Conservation (phyloP, 2,113 vertebrate species). For the Sapajus apella region DNA sequence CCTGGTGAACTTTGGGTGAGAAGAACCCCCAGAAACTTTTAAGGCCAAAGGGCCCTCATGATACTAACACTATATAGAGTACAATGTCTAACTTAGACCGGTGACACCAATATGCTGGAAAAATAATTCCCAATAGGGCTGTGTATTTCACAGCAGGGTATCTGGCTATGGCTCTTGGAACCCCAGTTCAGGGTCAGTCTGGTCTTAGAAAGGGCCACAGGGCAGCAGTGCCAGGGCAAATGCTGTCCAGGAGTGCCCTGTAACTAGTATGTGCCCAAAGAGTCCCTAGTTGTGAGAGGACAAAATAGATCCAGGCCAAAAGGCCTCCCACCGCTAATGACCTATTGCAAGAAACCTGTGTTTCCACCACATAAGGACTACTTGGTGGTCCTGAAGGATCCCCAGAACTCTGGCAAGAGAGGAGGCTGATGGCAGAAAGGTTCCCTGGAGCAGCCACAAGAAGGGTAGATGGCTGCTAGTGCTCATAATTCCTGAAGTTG, state of each 20-base stretch:
- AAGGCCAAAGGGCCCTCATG: not conserved
- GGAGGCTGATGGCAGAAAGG: not conserved
- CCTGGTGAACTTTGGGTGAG: not conserved
- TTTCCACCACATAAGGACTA: not conserved
- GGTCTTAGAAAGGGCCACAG: not conserved
- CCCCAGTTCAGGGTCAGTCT: not conserved
- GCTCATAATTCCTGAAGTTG: not conserved
- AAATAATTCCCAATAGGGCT: not conserved
- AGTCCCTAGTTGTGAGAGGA: not conserved
- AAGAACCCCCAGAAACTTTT: not conserved
- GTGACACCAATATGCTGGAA: not conserved
- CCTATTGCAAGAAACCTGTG: not conserved
- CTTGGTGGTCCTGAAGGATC: not conserved
- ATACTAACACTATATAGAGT: not conserved
- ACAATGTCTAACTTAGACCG: not conserved
- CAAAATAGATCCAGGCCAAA: not conserved
- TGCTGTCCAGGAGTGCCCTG: not conserved
- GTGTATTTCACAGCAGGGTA: not conserved
- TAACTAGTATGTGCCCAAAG: not conserved
- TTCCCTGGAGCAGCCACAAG: not conserved
- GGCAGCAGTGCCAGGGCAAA: not conserved
- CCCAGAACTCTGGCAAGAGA: not conserved
- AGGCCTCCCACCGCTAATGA: not conserved
- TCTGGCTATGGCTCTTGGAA: not conserved
- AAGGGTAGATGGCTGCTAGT: not conserved